phyloP scores from a whole-genome alignment of 1,140 invertebrate genomes.

The Aphaenogaster floridana region DNA sequence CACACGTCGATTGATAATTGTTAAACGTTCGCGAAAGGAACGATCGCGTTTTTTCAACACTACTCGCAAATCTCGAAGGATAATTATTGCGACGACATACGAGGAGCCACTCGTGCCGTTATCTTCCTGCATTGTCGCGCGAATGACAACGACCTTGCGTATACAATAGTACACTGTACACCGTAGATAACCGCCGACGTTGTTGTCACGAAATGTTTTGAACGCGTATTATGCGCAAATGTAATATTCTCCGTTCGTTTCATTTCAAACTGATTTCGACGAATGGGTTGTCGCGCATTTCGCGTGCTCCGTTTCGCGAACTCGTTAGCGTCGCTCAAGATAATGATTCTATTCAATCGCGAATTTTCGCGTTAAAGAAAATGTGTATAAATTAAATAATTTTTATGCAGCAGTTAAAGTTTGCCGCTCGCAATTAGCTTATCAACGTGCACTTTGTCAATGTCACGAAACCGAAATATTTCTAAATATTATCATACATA shows the following conservation, averaged over 20 bases:
- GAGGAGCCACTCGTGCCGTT: no score
- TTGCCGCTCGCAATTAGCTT: background rate
- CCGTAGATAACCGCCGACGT: background rate
- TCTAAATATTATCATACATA: background rate
- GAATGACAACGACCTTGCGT: background rate
- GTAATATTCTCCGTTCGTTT: conserved; percentile 21
- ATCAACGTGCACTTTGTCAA: background rate
- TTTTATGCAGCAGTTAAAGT: background rate
- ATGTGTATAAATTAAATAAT: background rate
- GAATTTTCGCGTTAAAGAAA: background rate
- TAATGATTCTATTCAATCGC: background rate
- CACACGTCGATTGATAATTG: background rate
- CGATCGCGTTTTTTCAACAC: background rate
- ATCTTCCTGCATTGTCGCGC: background rate
- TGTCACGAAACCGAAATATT: background rate
- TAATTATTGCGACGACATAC: background rate
- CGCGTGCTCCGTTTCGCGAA: conserved; percentile 1
- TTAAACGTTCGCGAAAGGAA: background rate
- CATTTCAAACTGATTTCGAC: background rate
- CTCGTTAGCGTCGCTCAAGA: background rate
- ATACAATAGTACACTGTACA: background rate
- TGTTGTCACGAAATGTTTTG: background rate
- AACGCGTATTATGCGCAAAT: background rate
- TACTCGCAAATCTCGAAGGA: background rate
- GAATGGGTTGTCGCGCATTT: background rate